These are phyloP conservation scores for Galagoides demidoff DNA, from an alignment of 2,797 vertebrate species.

Conservation along the genomic window DNA sequence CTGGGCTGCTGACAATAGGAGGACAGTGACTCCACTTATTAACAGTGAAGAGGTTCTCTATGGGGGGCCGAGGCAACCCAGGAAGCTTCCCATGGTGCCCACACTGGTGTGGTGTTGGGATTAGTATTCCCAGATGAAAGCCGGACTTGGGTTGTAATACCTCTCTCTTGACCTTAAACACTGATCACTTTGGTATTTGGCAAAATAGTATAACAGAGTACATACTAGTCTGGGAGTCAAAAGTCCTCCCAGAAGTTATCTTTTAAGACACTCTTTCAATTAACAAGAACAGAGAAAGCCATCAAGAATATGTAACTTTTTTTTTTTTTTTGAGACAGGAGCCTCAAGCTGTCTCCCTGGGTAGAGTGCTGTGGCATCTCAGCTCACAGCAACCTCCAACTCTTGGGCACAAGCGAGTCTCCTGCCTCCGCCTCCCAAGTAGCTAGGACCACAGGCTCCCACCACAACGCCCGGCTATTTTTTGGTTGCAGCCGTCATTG, in stretches of 20 bases:
- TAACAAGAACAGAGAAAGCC: constrained; percentile 19
- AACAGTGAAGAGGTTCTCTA: not conserved
- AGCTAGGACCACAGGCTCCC: no score
- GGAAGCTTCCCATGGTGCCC: not conserved
- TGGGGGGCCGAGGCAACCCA: not conserved
- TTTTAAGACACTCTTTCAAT: not conserved
- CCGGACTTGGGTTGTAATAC: not conserved
- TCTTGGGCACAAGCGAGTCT: no score
- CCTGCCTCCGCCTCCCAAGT: no score
- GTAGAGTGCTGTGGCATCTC: no score
- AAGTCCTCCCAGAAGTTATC: not conserved
- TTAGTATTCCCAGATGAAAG: not conserved
- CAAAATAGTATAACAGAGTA: not conserved
- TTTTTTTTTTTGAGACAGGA: no score
- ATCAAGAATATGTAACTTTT: constrained; percentile 47
- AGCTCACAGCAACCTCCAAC: no score
- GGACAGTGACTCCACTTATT: not conserved
- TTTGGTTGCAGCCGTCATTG: no score
- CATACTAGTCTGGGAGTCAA: not conserved
- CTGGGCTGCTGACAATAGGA: not conserved
- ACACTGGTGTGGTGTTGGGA: not conserved
- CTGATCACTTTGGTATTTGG: not conserved
- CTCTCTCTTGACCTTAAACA: not conserved
- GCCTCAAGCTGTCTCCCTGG: no score
- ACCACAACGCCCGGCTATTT: no score